Evolutionary conservation across 2,888 invertebrate genomes (phyloP), one percentile per base, ranked within the genome.

Genomic region (Catocala fraxini): DNA sequence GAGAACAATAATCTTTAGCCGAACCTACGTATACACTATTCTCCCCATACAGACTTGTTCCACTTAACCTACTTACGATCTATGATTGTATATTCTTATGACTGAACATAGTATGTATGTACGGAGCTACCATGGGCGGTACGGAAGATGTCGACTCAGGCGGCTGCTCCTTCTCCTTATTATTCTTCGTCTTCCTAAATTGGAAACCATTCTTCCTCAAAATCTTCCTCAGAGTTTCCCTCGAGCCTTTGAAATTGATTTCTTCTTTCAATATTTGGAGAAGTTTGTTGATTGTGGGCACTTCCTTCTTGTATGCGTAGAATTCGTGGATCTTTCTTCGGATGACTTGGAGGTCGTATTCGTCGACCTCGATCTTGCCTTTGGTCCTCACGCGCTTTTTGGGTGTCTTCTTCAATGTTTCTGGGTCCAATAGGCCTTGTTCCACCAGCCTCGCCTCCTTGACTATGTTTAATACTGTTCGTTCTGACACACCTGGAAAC

Each of bases 281-380:
- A 0, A 93, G 80, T 68, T 93, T 93, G 61, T 93, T 93, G 13
- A 93, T 93, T 2, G 93, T 93, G 0, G 93, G 93, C 3, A 93
- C 93, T 80, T 93, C 93, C 79, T 93, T 93, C 66, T 93, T 93
- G 65, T 89, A 93, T 9, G 93, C 86, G 65, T 93, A 93, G 73
- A 93, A 93, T 70, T 93, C 93, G n/a, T 93, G 93, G 39, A 93
- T 92, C 71, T 93, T 93, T 53, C 92, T 80, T 45, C 92, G 77
- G 13, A 93, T 93, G 0, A 93, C 92, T 84, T 92, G 91, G 35
- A 93, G 78, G 64, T 93, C 93, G 71, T 89, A 93, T 68, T 93
- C 93, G 47, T 91, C 93, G 0, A 93, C 91, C 79, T 93, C 93
- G 60, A 93, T 93, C 73, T 90, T 92, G 13, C 93, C 93, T 79